Base-by-base conservation (phyloP, 2,113 vertebrate species). In the Stegastes partitus region DNA sequence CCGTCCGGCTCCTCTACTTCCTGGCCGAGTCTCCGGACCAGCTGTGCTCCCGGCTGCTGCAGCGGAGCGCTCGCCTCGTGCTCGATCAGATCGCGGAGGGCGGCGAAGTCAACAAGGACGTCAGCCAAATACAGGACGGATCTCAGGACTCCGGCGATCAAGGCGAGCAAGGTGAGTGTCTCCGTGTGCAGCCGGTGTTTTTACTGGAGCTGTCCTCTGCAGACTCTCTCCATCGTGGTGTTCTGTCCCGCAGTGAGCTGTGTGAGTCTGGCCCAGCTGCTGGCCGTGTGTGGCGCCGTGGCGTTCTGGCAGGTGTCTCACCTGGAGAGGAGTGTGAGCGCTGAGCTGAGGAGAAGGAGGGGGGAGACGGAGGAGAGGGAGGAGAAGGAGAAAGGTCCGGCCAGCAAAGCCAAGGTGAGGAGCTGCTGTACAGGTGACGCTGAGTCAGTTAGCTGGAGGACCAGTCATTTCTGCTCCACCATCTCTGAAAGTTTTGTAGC, bases 251-350 rank as follows among this genome's bases (percentile, higher is more conserved):
- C 73, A 94, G 95, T 95, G 83, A 95, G 82, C 89, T 94, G 91
- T 45, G 87, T 94, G 93, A 88, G 86, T 93, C 87, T 99, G 84
- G 94, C 96, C 71, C 96, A 98, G 89, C 90, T 99, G 82, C 71
- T 99, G 73, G 95, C 97, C n/a, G 93, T 98, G 49, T 96, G 94
- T 75, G 98, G 98, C 53, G 91, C 96, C 9, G 96, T 99, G 91
- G 98, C 96, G 11, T 90, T 99, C 86, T 97, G 96, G 94, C 97
- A 99, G 90, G 93, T 99, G 53, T 94, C 93, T 0, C 94, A 99
- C 87, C 91, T 99, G 79, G 98, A 99, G 85, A 93, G 96, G 80
- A 95, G 96, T 0, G 95, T 99, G 89, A 97, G 95, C 0, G 11
- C 94, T 10, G 98, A 99, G 92, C 95, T 99, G 28, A 92, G 96